Conservation (phyloP, 1,140 invertebrate genomes). For the Leucophenga varia region DNA sequence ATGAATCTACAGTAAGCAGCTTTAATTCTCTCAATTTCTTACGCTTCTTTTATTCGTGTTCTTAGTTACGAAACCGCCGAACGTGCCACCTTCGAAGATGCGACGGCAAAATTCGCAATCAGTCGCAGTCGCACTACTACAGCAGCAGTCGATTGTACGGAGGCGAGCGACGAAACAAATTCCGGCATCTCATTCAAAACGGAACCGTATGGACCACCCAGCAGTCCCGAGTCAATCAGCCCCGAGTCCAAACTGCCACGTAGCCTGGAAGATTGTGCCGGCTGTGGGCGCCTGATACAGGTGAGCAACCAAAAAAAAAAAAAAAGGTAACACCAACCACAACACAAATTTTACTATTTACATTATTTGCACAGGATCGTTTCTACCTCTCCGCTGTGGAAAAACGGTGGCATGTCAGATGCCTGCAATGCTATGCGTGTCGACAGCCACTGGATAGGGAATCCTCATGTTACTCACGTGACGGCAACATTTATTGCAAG, state of each 20-base stretch:
- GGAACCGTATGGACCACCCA: slow-evolving; percentile 50
- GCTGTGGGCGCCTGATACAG: slow-evolving; percentile 55
- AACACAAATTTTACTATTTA: not conserved
- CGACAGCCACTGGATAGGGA: slow-evolving; percentile 85
- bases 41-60: not conserved
- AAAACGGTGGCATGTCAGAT: slow-evolving; percentile 88
- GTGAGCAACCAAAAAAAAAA: slow-evolving; percentile 19
- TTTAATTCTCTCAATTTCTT: not conserved
- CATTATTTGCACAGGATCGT: slow-evolving; percentile 65
- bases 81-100: slow-evolving; percentile 47
- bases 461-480: slow-evolving; percentile 89
- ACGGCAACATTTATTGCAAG: slow-evolving; percentile 95
- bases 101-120: slow-evolving; percentile 46
- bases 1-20: not conserved
- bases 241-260: slow-evolving; percentile 44
- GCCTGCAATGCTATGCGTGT: slow-evolving; percentile 90
- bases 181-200: slow-evolving; percentile 56
- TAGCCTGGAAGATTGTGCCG: slow-evolving; percentile 51
- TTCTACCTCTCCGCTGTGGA: slow-evolving; percentile 93
- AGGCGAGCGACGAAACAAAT: slow-evolving; percentile 47
- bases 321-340: too few species aligned
- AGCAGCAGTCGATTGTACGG: slow-evolving; percentile 51
- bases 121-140: slow-evolving; percentile 43
- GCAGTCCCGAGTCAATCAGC: slow-evolving; percentile 53
- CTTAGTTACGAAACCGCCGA: slow-evolving; percentile 50